Evolutionary conservation across 2,888 invertebrate species (phyloP), one percentile per base, ranked within the genome.

Genomic region (Cecidostiba fungosa): DNA sequence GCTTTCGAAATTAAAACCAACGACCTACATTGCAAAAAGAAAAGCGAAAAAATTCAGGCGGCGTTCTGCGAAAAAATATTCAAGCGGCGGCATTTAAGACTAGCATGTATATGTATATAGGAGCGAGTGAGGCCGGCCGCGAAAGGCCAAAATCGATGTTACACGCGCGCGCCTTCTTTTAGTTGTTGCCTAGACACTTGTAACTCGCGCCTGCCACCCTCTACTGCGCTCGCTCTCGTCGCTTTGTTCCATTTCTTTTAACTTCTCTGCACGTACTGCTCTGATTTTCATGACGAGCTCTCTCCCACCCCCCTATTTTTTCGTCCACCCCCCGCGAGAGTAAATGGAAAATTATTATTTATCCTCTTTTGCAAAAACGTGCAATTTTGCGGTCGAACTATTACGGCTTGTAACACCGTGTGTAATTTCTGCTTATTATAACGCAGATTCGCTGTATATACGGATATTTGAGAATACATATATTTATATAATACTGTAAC

Each of bases 131-230:
- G n/a, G 69, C 69, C 32, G 19, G 32, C 69, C 54, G 59, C 59
- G 69, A 76, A 59, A 79, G 76, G 36, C 81, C 85, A 85, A 85
- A 85, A 85, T 85, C 85, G 81, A 85, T 85, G 81, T 72, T 81
- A 81, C 85, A 73, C 77, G 77, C 85, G 77, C 85, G 62, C 77
- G 81, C 85, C 43, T 81, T 73, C 77, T 85, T 81, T 85, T 76
- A 73, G 81, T 81, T 85, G 85, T 85, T 85, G 62, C 81, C 85
- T 85, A 85, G 72, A 85, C 77, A 81, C 77, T 85, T 85, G 85
- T 77, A 77, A 85, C 76, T 19, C 59, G 66, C 79, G 47, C 32
- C 70, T 59, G 36, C 66, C 62, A 0, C 70, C 54, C 2, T 54
- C 54, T 19, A 0, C 54, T 19, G 1, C 50, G 19, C 32, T n/a